These are phyloP conservation scores for Drosophila tsacasi DNA, from an alignment of 1,140 invertebrate species.

Conservation along the genomic window DNA sequence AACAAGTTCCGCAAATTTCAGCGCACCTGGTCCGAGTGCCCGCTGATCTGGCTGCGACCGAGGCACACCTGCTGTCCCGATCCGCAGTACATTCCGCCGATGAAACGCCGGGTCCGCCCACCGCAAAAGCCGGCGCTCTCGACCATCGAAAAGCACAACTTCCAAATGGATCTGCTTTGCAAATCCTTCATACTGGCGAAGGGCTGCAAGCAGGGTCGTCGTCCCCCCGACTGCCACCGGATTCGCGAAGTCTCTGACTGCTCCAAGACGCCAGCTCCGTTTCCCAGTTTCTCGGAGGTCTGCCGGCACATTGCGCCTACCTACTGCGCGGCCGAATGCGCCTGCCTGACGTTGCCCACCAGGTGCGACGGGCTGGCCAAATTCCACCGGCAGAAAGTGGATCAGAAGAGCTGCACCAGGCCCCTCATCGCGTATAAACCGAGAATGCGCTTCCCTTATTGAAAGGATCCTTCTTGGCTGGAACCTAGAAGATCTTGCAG, in stretches of 20 bases:
- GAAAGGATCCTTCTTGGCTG: background rate
- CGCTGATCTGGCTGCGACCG: slow-evolving; percentile 39
- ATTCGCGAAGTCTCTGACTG: background rate
- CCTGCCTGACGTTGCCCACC: slow-evolving; percentile 7
- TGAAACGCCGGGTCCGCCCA: slow-evolving; percentile 6
- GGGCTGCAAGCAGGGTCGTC: slow-evolving; percentile 2
- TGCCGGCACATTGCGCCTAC: background rate
- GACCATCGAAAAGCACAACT: slow-evolving; percentile 9
- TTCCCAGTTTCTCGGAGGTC: slow-evolving; percentile 63
- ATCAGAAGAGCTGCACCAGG: slow-evolving; percentile 12
- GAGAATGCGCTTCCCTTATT: slow-evolving; percentile 1
- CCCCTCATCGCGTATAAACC: slow-evolving; percentile 1
- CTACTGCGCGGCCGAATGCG: slow-evolving; percentile 50
- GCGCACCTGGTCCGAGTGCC: slow-evolving; percentile 68
- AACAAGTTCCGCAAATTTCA: slow-evolving; percentile 53
- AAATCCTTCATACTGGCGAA: background rate
- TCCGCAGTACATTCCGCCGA: slow-evolving; percentile 8
- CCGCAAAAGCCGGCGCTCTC: background rate
- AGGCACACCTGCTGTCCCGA: slow-evolving; percentile 45
- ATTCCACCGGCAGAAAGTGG: background rate
- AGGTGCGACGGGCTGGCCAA: slow-evolving; percentile 39
- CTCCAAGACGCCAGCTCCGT: slow-evolving; percentile 21
- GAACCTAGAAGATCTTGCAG: background rate
- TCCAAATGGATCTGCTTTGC: slow-evolving; percentile 30
- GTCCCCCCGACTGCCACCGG: slow-evolving; percentile 1